phyloP scores from a whole-genome alignment of 2,113 vertebrate genomes.

The Mohoua ochrocephala region DNA sequence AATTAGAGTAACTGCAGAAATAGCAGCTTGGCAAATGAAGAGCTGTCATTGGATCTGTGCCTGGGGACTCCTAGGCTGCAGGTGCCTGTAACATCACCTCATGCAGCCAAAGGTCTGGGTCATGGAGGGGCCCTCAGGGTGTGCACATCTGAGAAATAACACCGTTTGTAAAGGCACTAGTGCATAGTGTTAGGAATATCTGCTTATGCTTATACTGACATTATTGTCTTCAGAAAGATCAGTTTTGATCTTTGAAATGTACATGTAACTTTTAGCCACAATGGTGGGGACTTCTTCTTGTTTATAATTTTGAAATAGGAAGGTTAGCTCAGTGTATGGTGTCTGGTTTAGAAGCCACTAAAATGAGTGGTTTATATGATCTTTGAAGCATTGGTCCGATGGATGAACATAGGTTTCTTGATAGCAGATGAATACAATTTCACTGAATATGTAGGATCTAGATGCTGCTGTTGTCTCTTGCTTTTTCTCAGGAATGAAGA shows the following conservation, averaged over 20 bases:
- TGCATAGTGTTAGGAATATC: background rate
- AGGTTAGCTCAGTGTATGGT: background rate
- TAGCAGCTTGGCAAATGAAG: background rate
- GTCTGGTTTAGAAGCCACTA: background rate
- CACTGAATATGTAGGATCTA: background rate
- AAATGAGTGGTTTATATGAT: background rate
- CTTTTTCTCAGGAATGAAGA: background rate
- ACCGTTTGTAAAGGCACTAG: background rate
- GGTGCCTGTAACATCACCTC: background rate
- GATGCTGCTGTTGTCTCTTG: background rate
- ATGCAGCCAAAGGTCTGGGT: background rate
- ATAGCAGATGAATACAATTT: background rate
- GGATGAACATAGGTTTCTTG: background rate
- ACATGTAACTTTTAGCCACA: background rate
- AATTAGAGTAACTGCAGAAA: background rate
- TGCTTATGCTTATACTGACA: fast-evolving
- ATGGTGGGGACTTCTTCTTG: background rate
- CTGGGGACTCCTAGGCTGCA: background rate
- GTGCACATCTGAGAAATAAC: background rate
- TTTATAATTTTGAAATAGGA: background rate
- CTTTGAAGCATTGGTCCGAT: background rate
- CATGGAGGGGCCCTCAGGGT: background rate
- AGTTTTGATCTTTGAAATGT: background rate
- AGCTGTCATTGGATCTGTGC: background rate
- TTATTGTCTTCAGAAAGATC: background rate